Percentiles rank a stretch among this genome's conserved stretches.
Evolutionary conservation across 2,113 vertebrate species (phyloP).

Genomic region (Numenius arquata): DNA sequence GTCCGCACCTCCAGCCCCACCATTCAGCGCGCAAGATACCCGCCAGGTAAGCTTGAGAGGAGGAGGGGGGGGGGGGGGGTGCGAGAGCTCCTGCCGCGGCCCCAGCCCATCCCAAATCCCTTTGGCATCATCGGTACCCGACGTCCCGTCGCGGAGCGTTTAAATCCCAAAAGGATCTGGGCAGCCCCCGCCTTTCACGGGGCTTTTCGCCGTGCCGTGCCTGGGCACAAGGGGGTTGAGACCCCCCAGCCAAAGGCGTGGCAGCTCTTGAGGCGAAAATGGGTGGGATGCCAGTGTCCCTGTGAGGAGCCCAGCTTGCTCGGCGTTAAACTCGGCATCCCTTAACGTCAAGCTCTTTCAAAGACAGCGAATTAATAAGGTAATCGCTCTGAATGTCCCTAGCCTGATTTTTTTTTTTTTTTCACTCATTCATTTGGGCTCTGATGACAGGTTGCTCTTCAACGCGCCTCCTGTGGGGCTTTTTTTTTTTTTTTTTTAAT

Average conservation of each 20-base stretch:
- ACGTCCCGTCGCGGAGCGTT: neutral
- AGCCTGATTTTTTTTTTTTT: neutral
- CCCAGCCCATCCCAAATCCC: neutral
- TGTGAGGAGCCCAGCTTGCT: neutral
- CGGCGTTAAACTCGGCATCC: neutral
- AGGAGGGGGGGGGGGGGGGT: no score
- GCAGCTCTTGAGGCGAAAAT: neutral
- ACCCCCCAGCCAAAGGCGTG: neutral
- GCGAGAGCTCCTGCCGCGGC: neutral
- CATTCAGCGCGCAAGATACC: slow-evolving; percentile 95
- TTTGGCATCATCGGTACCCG: neutral
- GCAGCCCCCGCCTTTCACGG: neutral
- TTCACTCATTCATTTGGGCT: neutral
- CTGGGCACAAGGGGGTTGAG: neutral
- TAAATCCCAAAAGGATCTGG: neutral
- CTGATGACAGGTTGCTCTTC: neutral
- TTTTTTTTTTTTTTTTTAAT: neutral
- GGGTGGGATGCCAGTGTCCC: neutral
- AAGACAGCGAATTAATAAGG: neutral
- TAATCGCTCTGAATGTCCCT: neutral
- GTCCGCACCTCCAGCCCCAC: slow-evolving; percentile 85
- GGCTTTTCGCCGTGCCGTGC: neutral
- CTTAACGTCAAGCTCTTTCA: neutral
- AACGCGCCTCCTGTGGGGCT: neutral
- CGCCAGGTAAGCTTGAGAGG: slow-evolving; percentile 80